Evolutionary conservation across 2,888 invertebrate species (phyloP).

Genomic region (Cosmia trapezina): DNA sequence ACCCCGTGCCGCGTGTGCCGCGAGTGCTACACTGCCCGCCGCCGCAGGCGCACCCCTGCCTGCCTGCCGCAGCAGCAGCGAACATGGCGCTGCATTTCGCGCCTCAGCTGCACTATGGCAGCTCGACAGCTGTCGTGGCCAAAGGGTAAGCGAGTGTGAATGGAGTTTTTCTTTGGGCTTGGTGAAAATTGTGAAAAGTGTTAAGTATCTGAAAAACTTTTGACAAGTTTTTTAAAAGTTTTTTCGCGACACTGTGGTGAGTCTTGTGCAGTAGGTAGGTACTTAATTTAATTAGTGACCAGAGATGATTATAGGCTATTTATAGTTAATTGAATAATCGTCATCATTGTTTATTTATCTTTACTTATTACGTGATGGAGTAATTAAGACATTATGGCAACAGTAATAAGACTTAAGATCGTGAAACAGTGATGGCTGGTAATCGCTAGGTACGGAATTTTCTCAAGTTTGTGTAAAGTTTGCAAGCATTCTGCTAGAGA

Average conservation of each 20-base stretch:
- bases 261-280: neutral
- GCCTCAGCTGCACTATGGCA: constrained; percentile 42
- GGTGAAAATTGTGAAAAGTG: constrained; percentile 24
- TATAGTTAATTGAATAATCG: constrained; percentile 45
- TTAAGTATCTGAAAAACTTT: constrained; percentile 21
- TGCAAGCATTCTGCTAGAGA: neutral
- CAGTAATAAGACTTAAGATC: constrained; percentile 16
- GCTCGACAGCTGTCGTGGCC: constrained; percentile 47
- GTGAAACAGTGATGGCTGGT: constrained; percentile 15
- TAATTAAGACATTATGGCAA: constrained; percentile 23
- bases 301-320: constrained; percentile 27
- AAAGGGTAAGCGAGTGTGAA: constrained; percentile 66
- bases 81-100: constrained; percentile 52
- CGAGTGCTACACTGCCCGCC: constrained; percentile 49
- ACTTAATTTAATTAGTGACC: constrained; percentile 27
- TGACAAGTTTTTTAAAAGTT: constrained; percentile 5
- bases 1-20: constrained; percentile 45
- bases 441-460: constrained; percentile 4
- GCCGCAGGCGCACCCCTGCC: constrained; percentile 59
- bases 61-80: constrained; percentile 19
- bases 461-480: constrained; percentile 34
- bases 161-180: neutral
- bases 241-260: neutral
- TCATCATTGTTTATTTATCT: constrained; percentile 50
- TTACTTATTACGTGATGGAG: constrained; percentile 20